These are phyloP conservation scores for Tuta absoluta DNA, from an alignment of 2,888 invertebrate genomes.

Conservation along the genomic window DNA sequence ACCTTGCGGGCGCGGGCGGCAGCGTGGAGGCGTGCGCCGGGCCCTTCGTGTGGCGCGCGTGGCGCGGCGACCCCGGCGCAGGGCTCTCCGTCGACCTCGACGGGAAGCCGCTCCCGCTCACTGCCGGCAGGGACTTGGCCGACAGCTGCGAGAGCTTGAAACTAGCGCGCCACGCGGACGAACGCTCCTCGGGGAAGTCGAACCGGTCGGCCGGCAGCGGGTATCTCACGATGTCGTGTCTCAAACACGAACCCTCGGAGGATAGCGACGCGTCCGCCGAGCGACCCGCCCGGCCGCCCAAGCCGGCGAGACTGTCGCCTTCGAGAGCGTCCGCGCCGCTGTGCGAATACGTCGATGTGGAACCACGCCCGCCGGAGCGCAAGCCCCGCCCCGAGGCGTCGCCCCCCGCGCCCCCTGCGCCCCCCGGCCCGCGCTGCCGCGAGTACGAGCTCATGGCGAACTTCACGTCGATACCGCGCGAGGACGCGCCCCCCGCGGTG, in stretches of 20 bases:
- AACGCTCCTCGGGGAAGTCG: conserved; percentile 69
- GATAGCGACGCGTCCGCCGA: conserved; percentile 66
- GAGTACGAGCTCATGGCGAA: conserved; percentile 76
- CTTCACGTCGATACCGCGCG: conserved; percentile 61
- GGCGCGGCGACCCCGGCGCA: conserved; percentile 53
- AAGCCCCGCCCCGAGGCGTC: conserved; percentile 52
- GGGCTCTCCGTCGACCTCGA: conserved; percentile 49
- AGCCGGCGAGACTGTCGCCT: conserved; percentile 51
- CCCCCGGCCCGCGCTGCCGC: conserved; percentile 48
- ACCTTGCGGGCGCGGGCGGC: conserved; percentile 83
- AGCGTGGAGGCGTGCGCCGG: conserved; percentile 43
- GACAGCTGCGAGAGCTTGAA: conserved; percentile 71
- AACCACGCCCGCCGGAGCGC: conserved; percentile 41
- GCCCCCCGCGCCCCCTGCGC: conserved; percentile 49
- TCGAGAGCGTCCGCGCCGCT: conserved; percentile 41
- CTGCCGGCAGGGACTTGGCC: conserved; percentile 58
- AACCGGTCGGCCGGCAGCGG: conserved; percentile 67
- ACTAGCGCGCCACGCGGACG: conserved; percentile 63
- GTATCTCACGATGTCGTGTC: conserved; percentile 73
- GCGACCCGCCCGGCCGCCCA: conserved; percentile 63
- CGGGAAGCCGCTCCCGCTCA: conserved; percentile 45
- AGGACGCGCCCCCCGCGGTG: conserved; percentile 49
- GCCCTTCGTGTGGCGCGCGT: conserved; percentile 60
- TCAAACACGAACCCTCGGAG: conserved; percentile 67
- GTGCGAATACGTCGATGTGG: conserved; percentile 51